Evolutionary conservation across 1,140 invertebrate genomes (phyloP).

Genomic region (Chionoecetes opilio): DNA sequence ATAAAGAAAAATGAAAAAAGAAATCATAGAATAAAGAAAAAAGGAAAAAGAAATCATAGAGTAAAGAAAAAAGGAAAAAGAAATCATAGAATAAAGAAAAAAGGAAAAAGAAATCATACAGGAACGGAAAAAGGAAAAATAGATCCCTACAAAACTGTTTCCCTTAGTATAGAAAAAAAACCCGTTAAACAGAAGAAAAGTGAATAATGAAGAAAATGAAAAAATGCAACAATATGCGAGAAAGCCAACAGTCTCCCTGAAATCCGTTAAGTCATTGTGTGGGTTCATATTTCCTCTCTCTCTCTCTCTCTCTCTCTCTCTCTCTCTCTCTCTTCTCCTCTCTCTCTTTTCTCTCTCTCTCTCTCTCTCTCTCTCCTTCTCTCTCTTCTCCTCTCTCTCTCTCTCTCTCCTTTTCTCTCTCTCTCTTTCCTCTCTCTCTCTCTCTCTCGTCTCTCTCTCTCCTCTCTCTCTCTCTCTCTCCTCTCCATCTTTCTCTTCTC

Average conservation of each 20-base stretch:
- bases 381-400: not conserved
- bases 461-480: no score
- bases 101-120: not conserved
- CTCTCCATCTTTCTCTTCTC: no score
- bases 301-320: slow-evolving; percentile 27
- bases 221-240: slow-evolving; percentile 13
- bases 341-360: not conserved
- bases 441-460: not conserved
- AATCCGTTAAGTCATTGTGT: not conserved
- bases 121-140: not conserved
- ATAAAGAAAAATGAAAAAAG: no score
- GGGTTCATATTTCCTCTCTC: slow-evolving; percentile 28
- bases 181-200: no score
- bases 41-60: no score
- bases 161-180: not conserved
- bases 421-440: not conserved
- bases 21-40: no score
- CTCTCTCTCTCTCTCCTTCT: not conserved
- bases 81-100: no score
- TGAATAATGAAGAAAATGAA: slow-evolving; percentile 23
- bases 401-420: not conserved
- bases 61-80: no score
- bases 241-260: not conserved
- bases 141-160: no score
- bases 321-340: not conserved